Base-by-base conservation (phyloP, 2,797 vertebrate species). In the Falco novaeseelandiae region DNA sequence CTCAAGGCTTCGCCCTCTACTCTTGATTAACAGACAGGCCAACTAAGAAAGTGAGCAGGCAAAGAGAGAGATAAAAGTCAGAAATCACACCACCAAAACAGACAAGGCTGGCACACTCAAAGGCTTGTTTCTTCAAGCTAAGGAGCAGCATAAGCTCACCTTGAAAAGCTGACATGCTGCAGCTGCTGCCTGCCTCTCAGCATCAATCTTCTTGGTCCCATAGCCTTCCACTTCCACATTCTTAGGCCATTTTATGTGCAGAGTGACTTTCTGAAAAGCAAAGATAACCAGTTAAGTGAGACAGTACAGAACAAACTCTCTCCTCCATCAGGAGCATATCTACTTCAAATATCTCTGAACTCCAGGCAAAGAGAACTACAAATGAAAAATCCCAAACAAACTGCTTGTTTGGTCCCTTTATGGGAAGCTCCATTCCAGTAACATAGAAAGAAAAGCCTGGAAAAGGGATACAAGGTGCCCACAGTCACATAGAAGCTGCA, bases 191-290 rank as follows among this genome's bases (percentile, higher is more conserved):
- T 98, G 97, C 16, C 98, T 97, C 92, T 99, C 99, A 0, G 99
- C 99, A 2, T 99, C 99, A 0, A 98, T 96, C 97, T 99, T 99
- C 97, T 98, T 99, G 81, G 98, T 97, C 73, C 99, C 99, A 40
- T 98, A 99, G 66, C 99, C 99, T 93, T 99, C 99, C 48, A 98
- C 98, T 91, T 99, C 98, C 69, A 99, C 98, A 8, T 96, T 99
- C 97, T 98, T 98, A 5, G 99, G 99, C 99, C 99, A 99, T 62
- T 97, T 97, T 59, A 99, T 97, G 5, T 99, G 98, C 67, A 99
- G 98, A 16, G 98, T 99, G 71, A 98, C 99, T 98, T 98, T 99
- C 99, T 99, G 89, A 23, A 57, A 93, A 96, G 84, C 84, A 92
- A 89, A 69, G 82, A 74, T 15, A 95, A 26, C 2, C 79, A 55